Conservation (phyloP, 2,888 invertebrate species). For the Pharmacophagus antenor region DNA sequence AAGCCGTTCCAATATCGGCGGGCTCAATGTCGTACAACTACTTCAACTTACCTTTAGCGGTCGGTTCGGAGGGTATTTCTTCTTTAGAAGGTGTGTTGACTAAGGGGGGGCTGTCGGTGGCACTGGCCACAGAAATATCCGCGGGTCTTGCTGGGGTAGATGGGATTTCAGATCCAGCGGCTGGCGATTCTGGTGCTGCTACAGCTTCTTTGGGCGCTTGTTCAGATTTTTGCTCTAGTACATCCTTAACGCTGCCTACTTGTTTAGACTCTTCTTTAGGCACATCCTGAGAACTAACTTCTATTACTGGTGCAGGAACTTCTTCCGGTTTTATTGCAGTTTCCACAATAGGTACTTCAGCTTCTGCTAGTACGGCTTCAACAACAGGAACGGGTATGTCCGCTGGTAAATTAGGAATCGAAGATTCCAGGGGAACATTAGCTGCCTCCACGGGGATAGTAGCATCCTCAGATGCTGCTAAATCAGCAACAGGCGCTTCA, state of each 20-base stretch:
- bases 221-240: slow-evolving; percentile 12
- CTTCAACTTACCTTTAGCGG: slow-evolving; percentile 69
- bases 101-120: slow-evolving; percentile 67
- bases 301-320: slow-evolving; percentile 35
- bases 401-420: slow-evolving; percentile 26
- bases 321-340: slow-evolving; percentile 16
- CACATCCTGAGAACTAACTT: slow-evolving; percentile 34
- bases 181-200: slow-evolving; percentile 32
- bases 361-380: slow-evolving; percentile 24
- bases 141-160: slow-evolving; percentile 30
- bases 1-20: slow-evolving; percentile 52
- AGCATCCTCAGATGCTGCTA: slow-evolving; percentile 30
- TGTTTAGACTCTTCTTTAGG: slow-evolving; percentile 31
- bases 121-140: slow-evolving; percentile 29
- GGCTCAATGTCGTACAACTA: slow-evolving; percentile 34
- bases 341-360: slow-evolving; percentile 1
- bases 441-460: slow-evolving; percentile 23
- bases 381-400: slow-evolving; percentile 28
- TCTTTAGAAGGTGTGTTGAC: slow-evolving; percentile 70
- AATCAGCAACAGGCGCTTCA: slow-evolving; percentile 8
- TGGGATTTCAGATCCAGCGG: slow-evolving; percentile 29
- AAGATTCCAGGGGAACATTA: slow-evolving; percentile 25
- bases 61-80: slow-evolving; percentile 52
- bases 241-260: slow-evolving; percentile 37
- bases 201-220: slow-evolving; percentile 22